These are phyloP conservation scores for Dugesia japonica DNA, from an alignment of 2,888 invertebrate genomes.

Conservation along the genomic window DNA sequence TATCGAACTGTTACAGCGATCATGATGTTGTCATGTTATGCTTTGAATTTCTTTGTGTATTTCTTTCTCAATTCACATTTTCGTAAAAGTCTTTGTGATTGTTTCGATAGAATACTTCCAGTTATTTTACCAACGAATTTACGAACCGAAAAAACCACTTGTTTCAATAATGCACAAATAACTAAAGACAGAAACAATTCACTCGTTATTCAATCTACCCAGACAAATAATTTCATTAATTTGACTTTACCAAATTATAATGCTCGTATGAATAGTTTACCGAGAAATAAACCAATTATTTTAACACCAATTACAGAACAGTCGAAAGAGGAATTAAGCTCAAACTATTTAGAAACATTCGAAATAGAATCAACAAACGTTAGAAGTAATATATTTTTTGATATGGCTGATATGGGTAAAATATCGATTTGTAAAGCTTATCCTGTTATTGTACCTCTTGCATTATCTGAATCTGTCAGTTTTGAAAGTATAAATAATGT, in stretches of 20 bases:
- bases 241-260: background rate
- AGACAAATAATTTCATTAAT: background rate
- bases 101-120: background rate
- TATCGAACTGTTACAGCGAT: slow-evolving; percentile 20
- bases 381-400: background rate
- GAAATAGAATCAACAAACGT: background rate
- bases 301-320: background rate
- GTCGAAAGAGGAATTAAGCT: slow-evolving; percentile 4
- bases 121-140: background rate
- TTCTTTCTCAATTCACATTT: slow-evolving; percentile 31
- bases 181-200: slow-evolving; percentile 5
- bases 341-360: slow-evolving; percentile 15
- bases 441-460: background rate
- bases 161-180: background rate
- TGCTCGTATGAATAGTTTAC: background rate
- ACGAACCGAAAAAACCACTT: background rate
- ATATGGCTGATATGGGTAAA: background rate
- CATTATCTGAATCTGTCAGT: background rate
- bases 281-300: background rate
- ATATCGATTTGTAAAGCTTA: background rate
- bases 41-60: slow-evolving; percentile 26
- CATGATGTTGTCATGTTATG: slow-evolving; percentile 9
- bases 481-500: background rate
- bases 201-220: background rate
- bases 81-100: slow-evolving; percentile 5